These are phyloP conservation scores for Siniperca obscura DNA, from an alignment of 2,797 vertebrate genomes.

Conservation along the genomic window DNA sequence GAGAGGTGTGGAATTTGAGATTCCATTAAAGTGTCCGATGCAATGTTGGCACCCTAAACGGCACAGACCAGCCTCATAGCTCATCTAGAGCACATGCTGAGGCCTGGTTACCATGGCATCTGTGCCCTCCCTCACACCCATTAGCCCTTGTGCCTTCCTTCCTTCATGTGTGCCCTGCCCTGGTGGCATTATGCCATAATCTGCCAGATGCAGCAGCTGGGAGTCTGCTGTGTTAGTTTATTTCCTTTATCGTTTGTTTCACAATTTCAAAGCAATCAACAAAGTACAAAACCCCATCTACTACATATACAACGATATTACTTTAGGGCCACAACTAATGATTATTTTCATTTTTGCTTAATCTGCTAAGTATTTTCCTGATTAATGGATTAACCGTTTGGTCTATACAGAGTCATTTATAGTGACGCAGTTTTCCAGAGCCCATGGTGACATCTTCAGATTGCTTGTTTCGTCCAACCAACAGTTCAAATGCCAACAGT, in stretches of 20 bases:
- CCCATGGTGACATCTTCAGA: not conserved
- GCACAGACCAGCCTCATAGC: conserved; percentile 55
- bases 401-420: not conserved
- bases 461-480: not conserved
- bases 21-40: conserved; percentile 33
- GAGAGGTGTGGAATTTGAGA: conserved; percentile 30
- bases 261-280: conserved; percentile 17
- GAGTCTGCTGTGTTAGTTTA: conserved; percentile 27
- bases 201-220: conserved; percentile 73
- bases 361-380: not conserved
- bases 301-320: not conserved
- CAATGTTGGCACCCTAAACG: conserved; percentile 43
- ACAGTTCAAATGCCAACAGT: not conserved
- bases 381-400: not conserved
- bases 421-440: not conserved
- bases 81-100: conserved; percentile 53
- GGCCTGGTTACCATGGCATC: conserved; percentile 77
- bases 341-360: not conserved
- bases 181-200: conserved; percentile 62
- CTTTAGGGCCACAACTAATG: not conserved
- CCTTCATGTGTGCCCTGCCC: conserved; percentile 52
- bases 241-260: conserved; percentile 39
- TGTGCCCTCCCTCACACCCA: conserved; percentile 64
- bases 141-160: conserved; percentile 59
- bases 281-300: conserved; percentile 12